phyloP scores from a whole-genome alignment of 2,113 vertebrate species.

The Labeo catla region DNA sequence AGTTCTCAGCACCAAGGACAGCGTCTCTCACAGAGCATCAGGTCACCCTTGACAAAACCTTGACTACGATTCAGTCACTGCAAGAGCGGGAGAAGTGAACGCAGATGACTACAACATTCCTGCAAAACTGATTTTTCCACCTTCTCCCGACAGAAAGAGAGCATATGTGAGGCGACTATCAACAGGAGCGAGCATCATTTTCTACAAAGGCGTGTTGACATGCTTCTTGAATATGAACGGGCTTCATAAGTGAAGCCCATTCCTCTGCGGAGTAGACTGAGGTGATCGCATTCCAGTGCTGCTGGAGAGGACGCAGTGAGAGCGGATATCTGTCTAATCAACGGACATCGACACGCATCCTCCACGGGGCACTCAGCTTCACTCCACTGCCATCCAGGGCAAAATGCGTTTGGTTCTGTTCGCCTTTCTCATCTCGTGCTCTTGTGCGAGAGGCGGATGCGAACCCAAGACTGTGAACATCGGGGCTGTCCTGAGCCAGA shows the following conservation, averaged over 20 bases:
- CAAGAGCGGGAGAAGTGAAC: neutral
- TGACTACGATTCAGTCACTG: constrained; percentile 41
- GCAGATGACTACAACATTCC: neutral
- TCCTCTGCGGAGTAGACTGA: constrained; percentile 42
- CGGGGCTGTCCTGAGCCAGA: constrained; percentile 94
- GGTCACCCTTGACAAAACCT: constrained; percentile 67
- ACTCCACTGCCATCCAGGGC: constrained; percentile 51
- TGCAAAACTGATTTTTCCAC: neutral
- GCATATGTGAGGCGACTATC: constrained; percentile 44
- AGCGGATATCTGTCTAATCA: constrained; percentile 34
- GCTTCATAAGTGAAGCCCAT: constrained; percentile 32
- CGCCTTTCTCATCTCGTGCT: constrained; percentile 85
- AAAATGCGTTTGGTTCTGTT: constrained; percentile 86
- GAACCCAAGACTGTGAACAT: constrained; percentile 93
- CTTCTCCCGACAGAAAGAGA: neutral
- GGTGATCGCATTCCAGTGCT: constrained; percentile 56
- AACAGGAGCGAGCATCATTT: constrained; percentile 52
- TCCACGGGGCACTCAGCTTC: constrained; percentile 37
- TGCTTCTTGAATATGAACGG: neutral
- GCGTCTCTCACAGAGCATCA: constrained; percentile 69
- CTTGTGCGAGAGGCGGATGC: constrained; percentile 86
- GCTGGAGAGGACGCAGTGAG: constrained; percentile 29
- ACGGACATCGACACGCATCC: constrained; percentile 39
- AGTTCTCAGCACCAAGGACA: constrained; percentile 75
- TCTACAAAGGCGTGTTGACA: constrained; percentile 14